phyloP scores from a whole-genome alignment of 2,113 vertebrate genomes.

The Engystomops pustulosus region DNA sequence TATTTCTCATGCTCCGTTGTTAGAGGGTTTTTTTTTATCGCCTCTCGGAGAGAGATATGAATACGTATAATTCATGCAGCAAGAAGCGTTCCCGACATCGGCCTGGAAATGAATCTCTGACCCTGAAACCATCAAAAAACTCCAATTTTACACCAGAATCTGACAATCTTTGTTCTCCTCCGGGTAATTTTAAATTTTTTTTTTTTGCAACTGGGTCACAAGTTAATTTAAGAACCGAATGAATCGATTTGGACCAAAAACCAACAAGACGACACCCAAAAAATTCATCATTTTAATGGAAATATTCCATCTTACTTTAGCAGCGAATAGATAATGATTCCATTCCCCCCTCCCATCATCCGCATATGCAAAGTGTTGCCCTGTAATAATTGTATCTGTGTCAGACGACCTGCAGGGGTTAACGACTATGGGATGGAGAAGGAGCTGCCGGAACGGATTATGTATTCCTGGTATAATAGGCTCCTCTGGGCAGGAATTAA shows the following conservation, averaged over 20 bases:
- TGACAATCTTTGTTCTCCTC: no score
- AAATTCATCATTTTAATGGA: not conserved
- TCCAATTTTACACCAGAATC: no score
- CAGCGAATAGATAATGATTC: not conserved
- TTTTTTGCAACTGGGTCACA: not conserved
- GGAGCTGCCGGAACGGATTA: conserved; percentile 34
- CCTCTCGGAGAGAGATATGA: conserved; percentile 48
- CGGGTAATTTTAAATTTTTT: no score
- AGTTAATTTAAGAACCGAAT: not conserved
- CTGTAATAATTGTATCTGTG: conserved; percentile 43
- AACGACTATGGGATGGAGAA: conserved; percentile 18
- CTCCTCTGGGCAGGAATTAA: conserved; percentile 50
- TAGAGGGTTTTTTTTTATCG: conserved; percentile 52
- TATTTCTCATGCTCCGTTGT: conserved; percentile 51
- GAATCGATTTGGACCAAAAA: not conserved
- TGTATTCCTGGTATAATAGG: conserved; percentile 35
- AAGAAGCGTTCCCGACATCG: not conserved
- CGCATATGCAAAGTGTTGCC: conserved; percentile 32
- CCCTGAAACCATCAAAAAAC: not conserved
- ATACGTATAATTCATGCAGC: conserved; percentile 47
- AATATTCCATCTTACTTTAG: not conserved
- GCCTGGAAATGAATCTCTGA: conserved; percentile 38
- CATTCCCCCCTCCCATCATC: not conserved
- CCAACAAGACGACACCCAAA: not conserved
- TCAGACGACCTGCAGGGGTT: conserved; percentile 36